These are phyloP conservation scores for Cottoperca gobio DNA, from an alignment of 2,797 vertebrate species.

Conservation along the genomic window DNA sequence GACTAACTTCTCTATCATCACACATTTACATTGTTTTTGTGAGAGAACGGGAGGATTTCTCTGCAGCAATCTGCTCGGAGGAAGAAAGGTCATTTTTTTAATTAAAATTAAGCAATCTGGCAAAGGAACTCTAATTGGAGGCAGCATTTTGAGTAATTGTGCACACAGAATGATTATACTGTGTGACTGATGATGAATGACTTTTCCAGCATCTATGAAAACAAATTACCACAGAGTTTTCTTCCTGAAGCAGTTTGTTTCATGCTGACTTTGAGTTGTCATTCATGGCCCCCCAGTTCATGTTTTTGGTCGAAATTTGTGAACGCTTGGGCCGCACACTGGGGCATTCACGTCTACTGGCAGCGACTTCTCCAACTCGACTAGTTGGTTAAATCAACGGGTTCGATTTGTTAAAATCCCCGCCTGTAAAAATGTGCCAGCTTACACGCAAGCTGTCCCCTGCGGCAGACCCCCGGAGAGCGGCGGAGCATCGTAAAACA, in stretches of 20 bases:
- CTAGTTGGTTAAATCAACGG: too few relatives aligned
- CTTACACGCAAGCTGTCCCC: too few relatives aligned
- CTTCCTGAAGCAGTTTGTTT: too few relatives aligned
- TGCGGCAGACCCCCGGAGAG: too few relatives aligned
- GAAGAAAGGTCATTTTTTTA: constrained; percentile 48
- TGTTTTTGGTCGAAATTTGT: not conserved
- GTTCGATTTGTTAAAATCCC: too few relatives aligned
- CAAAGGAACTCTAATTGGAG: constrained; percentile 53
- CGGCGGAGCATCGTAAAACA: too few relatives aligned
- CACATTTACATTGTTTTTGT: constrained; percentile 26
- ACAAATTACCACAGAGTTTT: constrained; percentile 13
- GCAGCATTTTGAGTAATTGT: constrained; percentile 64
- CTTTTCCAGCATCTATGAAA: constrained; percentile 16
- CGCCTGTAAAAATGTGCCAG: too few relatives aligned
- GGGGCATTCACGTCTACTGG: too few relatives aligned
- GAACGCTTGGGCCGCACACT: not conserved
- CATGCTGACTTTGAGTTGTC: constrained; percentile 8
- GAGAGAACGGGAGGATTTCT: constrained; percentile 13
- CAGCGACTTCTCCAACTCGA: too few relatives aligned
- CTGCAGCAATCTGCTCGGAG: constrained; percentile 16
- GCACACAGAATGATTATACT: constrained; percentile 39
- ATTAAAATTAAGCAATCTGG: constrained; percentile 58
- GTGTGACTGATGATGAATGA: constrained; percentile 51
- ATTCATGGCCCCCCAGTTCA: not conserved
- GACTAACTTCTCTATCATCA: constrained; percentile 26